These are phyloP conservation scores for Enteromius fasciolatus DNA, from an alignment of 2,797 vertebrate genomes.

Conservation along the genomic window DNA sequence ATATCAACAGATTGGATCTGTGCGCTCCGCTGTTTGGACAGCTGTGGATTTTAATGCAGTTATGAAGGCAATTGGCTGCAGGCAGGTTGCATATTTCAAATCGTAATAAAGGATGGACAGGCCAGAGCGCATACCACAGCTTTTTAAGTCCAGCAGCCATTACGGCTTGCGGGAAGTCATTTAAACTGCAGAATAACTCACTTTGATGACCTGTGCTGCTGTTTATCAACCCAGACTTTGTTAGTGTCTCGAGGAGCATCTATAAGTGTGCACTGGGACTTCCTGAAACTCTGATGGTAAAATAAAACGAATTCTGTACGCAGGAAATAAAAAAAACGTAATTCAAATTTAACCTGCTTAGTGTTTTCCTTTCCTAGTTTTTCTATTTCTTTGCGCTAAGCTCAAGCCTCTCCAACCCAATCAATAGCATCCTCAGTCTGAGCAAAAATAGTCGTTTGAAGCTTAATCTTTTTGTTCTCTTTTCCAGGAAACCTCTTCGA, in stretches of 20 bases:
- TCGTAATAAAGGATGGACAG: conserved; percentile 46
- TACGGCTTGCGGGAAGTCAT: conserved; percentile 52
- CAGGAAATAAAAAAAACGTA: neutral
- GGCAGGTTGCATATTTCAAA: conserved; percentile 52
- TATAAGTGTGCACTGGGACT: neutral
- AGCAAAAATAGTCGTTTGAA: neutral
- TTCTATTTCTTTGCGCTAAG: neutral
- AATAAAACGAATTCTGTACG: neutral
- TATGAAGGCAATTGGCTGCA: conserved; percentile 46
- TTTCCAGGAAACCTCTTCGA: conserved; percentile 84
- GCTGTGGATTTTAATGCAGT: conserved; percentile 47
- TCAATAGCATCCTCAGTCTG: conserved; percentile 19
- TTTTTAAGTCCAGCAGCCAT: conserved; percentile 46
- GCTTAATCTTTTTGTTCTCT: conserved; percentile 13
- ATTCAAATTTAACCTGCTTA: neutral
- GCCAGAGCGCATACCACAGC: conserved; percentile 40
- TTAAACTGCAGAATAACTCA: conserved; percentile 56
- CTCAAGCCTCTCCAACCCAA: conserved; percentile 7
- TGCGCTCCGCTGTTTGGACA: conserved; percentile 38
- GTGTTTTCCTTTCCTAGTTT: neutral
- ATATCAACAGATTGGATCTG: conserved; percentile 42
- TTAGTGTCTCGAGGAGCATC: conserved; percentile 15
- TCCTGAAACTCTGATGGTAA: neutral
- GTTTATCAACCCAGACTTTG: conserved; percentile 33
- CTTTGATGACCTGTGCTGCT: conserved; percentile 44